Evolutionary conservation across 2,113 vertebrate species (phyloP).

Genomic region (Prochilodus magdalenae): DNA sequence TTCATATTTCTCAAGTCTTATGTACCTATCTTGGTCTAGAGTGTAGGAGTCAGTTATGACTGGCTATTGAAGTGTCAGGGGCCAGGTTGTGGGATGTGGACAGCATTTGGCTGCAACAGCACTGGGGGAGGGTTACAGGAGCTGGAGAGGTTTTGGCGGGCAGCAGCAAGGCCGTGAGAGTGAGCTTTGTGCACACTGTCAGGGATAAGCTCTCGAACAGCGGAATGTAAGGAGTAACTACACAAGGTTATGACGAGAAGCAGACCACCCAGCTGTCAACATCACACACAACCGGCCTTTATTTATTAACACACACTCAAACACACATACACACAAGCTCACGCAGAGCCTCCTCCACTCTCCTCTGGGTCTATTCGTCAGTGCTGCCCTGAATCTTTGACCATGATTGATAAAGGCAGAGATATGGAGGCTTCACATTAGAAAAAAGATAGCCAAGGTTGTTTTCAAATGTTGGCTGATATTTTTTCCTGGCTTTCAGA

Average conservation of each 20-base stretch:
- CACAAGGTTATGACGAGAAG: conserved; percentile 76
- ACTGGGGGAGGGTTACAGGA: conserved; percentile 21
- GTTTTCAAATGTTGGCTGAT: conserved; percentile 48
- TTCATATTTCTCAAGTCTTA: too few relatives aligned
- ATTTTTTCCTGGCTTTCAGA: conserved; percentile 43
- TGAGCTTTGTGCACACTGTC: conserved; percentile 76
- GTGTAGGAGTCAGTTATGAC: not conserved
- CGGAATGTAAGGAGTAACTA: conserved; percentile 80
- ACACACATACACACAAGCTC: conserved; percentile 14
- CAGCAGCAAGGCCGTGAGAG: conserved; percentile 72
- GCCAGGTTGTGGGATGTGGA: conserved; percentile 31
- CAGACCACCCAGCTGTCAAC: conserved; percentile 81
- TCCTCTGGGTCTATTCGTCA: conserved; percentile 55
- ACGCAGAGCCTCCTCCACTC: conserved; percentile 15
- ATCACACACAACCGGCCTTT: conserved; percentile 75
- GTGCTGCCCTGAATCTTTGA: conserved; percentile 48
- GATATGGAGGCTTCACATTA: conserved; percentile 59
- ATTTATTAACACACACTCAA: conserved; percentile 75
- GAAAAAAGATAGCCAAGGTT: conserved; percentile 53
- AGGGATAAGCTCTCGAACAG: conserved; percentile 75
- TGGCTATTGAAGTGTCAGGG: not conserved
- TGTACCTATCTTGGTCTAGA: not conserved
- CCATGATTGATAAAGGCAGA: conserved; percentile 66
- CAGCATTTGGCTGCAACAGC: conserved; percentile 39
- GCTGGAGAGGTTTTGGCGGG: conserved; percentile 60